Base-by-base conservation (phyloP, 2,888 invertebrate genomes). In the Drosophila leonis region DNA sequence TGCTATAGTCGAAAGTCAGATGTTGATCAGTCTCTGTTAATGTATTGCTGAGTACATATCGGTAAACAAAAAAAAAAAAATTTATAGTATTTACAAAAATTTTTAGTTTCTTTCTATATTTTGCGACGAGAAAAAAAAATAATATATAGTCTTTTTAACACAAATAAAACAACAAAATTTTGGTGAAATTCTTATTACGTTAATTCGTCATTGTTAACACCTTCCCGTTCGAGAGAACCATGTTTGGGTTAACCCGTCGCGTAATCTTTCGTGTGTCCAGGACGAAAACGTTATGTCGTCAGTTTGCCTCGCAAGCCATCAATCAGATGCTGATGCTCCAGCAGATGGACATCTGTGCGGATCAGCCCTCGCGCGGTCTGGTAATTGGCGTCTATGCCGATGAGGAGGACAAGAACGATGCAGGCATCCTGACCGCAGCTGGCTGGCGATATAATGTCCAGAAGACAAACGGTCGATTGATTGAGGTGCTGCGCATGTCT, bases 381-480 rank as follows among this genome's bases (percentile, higher is more conserved):
- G 94, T 96, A 20, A 87, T 96, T 18, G 96, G 96, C 15, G 93
- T 95, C 29, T 95, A 95, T 90, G 94, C 93, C 46, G 95, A 95
- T 82, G 95, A 95, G 60, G 93, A 94, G 55, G 92, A 94, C 35
- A 91, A 87, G 33, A 93, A 92, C 55, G 94, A 95, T 59, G 92
- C 91, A 0, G 95, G 95, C 1, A 94, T 94, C 70, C 93, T 96
- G 33, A 96, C 95, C 0, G 94, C 95, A 5, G 93, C 94, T 31
- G 95, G 94, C 0, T 94, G 94, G 90, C 94, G 94, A 63, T 96
- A 94, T 83, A 94, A 96, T 88, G 91, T 94, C 35, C 90, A 94
- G 70, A 91, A 88, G 74, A 91, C 90, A 0, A 93, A 93, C 57
- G 95, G 95, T 3, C 94, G 94, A 65, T 91, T 96, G 29, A 93